Evolutionary conservation across 2,888 invertebrate genomes (phyloP).

Genomic region (Agriotes lineatus): DNA sequence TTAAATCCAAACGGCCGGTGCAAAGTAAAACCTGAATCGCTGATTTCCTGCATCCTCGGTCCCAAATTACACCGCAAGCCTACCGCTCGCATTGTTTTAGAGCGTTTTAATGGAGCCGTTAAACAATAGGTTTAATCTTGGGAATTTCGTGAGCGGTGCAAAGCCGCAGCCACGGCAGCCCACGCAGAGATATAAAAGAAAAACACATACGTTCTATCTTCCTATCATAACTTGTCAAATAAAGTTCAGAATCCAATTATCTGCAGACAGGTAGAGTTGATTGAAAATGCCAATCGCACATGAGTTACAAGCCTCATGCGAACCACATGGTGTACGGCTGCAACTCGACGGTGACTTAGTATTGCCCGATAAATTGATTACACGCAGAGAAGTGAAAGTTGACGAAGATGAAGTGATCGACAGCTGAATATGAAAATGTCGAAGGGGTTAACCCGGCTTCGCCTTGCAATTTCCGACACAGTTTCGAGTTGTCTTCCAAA

Average conservation of each 20-base stretch:
- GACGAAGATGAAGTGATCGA: slow-evolving; percentile 21
- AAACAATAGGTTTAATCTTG: slow-evolving; percentile 21
- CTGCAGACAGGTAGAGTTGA: slow-evolving; percentile 54
- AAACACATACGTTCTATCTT: slow-evolving; percentile 43
- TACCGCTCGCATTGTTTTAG: slow-evolving; percentile 9
- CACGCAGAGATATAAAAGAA: slow-evolving; percentile 43
- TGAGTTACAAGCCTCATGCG: slow-evolving; percentile 34
- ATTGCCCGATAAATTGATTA: slow-evolving; percentile 25
- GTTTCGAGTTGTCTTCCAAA: too few relatives aligned
- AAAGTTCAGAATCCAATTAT: slow-evolving; percentile 58
- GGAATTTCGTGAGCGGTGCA: slow-evolving; percentile 1
- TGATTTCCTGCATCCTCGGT: slow-evolving; percentile 8
- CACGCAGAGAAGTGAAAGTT: slow-evolving; percentile 26
- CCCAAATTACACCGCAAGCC: slow-evolving; percentile 15
- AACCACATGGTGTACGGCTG: slow-evolving; percentile 32
- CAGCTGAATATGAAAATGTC: slow-evolving; percentile 4
- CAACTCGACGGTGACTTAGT: slow-evolving; percentile 20
- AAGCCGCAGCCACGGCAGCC: slow-evolving; percentile 13
- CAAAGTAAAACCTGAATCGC: slow-evolving; percentile 7
- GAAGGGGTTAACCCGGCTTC: background rate
- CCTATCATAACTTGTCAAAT: slow-evolving; percentile 52
- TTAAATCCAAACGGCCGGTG: background rate
- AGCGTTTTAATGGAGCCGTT: background rate
- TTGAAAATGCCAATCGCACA: slow-evolving; percentile 56
- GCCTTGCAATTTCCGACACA: background rate